phyloP scores from a whole-genome alignment of 2,113 vertebrate genomes.

The Peromyscus polionotus region DNA sequence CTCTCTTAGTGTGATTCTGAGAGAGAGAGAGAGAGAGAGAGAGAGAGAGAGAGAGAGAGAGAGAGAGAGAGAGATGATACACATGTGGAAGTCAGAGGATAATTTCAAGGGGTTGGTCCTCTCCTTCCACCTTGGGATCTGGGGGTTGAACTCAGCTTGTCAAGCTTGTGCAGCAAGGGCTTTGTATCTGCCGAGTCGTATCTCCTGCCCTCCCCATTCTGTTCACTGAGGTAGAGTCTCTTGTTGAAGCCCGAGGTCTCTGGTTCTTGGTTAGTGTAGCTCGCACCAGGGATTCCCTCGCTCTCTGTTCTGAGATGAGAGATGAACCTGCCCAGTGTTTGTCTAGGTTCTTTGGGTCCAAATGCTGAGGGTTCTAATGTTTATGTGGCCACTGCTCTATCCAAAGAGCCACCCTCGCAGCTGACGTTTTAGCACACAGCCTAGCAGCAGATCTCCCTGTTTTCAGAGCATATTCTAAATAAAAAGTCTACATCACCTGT shows the following conservation, averaged over 20 bases:
- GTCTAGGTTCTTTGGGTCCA: too few species aligned
- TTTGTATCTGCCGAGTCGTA: neutral
- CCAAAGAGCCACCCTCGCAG: neutral
- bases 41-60: too few species aligned
- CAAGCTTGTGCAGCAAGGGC: neutral
- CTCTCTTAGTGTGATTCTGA: neutral
- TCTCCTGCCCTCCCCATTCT: neutral
- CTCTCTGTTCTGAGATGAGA: neutral
- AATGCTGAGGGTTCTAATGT: neutral
- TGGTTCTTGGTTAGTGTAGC: neutral
- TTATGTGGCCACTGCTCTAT: neutral
- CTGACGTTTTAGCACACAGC: neutral
- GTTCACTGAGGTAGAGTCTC: neutral
- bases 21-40: too few species aligned
- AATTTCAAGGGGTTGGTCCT: neutral
- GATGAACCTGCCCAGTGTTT: neutral
- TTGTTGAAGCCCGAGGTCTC: neutral
- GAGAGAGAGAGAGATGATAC: too few species aligned
- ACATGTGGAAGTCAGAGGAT: neutral
- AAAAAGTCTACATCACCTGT: neutral
- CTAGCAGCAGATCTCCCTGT: too few species aligned
- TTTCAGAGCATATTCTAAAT: neutral
- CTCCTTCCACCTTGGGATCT: neutral
- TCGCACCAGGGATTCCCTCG: neutral
- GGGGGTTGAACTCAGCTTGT: neutral